phyloP scores from a whole-genome alignment of 2,888 invertebrate species.

The Thalpophila matura region DNA sequence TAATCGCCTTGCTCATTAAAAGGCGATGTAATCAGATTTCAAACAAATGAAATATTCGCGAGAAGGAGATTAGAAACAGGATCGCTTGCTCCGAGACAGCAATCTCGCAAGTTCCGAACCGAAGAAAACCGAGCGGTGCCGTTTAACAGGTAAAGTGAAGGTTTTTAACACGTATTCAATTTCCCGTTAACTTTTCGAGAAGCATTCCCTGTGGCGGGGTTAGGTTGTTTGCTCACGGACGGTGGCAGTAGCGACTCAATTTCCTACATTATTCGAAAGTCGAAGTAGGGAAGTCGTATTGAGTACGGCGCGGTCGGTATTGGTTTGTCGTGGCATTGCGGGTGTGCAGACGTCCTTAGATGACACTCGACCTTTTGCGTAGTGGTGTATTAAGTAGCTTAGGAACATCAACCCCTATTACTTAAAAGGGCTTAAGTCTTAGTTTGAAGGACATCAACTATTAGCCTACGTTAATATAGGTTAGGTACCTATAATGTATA shows the following conservation, averaged over 20 bases:
- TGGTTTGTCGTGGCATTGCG: conserved; percentile 9
- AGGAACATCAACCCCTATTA: conserved; percentile 12
- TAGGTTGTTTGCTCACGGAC: neutral
- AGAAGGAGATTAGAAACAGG: conserved; percentile 40
- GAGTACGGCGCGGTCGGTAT: neutral
- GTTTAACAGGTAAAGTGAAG: conserved; percentile 48
- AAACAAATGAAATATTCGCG: conserved; percentile 50
- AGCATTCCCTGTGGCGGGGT: conserved; percentile 10
- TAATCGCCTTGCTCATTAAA: conserved; percentile 44
- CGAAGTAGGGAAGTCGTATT: neutral
- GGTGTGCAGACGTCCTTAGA: conserved; percentile 13
- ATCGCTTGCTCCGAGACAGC: conserved; percentile 32
- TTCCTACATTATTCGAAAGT: neutral
- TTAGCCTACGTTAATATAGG: neutral
- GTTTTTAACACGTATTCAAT: conserved; percentile 57
- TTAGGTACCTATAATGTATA: too few species aligned
- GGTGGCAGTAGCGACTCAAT: conserved; percentile 5
- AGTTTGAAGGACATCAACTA: neutral
- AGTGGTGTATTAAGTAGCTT: neutral
- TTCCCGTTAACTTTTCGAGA: conserved; percentile 46
- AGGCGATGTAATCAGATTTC: conserved; percentile 48
- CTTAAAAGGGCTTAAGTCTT: conserved; percentile 3
- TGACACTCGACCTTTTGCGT: conserved; percentile 8
- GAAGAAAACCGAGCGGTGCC: conserved; percentile 5
- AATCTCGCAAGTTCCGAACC: conserved; percentile 39